Conservation (phyloP, 2,888 invertebrate genomes). For the Athrips mouffetella region DNA sequence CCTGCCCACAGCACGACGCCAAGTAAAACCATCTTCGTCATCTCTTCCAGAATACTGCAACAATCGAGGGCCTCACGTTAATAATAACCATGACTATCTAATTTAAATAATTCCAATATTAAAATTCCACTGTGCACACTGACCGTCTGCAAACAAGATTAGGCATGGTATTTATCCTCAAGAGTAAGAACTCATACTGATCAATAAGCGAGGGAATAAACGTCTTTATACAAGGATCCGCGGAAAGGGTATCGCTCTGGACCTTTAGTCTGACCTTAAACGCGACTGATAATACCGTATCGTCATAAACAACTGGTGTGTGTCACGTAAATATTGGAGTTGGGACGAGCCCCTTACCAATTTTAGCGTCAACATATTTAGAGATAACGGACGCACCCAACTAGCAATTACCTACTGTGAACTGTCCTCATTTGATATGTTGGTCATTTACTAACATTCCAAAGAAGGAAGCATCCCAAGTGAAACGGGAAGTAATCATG, state of each 20-base stretch:
- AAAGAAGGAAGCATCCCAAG: too few relatives aligned
- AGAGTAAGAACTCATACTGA: slow-evolving; percentile 48
- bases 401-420: too few relatives aligned
- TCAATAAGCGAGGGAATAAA: slow-evolving; percentile 39
- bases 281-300: slow-evolving; percentile 32
- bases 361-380: slow-evolving; percentile 1
- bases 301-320: slow-evolving; percentile 32
- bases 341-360: slow-evolving; percentile 45
- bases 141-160: background rate
- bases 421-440: too few relatives aligned
- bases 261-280: slow-evolving; percentile 46
- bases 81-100: background rate
- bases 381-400: background rate
- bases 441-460: too few relatives aligned
- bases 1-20: slow-evolving; percentile 71
- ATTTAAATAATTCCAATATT: background rate
- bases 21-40: slow-evolving; percentile 67
- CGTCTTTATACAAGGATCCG: slow-evolving; percentile 51
- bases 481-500: too few relatives aligned
- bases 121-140: slow-evolving; percentile 1
- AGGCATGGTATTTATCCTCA: background rate
- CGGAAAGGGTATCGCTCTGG: slow-evolving; percentile 47
- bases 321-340: background rate
- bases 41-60: slow-evolving; percentile 74
- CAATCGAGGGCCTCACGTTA: slow-evolving; percentile 32